Evolutionary conservation across 2,888 invertebrate species (phyloP).

Genomic region (Ophonus ardosiacus): DNA sequence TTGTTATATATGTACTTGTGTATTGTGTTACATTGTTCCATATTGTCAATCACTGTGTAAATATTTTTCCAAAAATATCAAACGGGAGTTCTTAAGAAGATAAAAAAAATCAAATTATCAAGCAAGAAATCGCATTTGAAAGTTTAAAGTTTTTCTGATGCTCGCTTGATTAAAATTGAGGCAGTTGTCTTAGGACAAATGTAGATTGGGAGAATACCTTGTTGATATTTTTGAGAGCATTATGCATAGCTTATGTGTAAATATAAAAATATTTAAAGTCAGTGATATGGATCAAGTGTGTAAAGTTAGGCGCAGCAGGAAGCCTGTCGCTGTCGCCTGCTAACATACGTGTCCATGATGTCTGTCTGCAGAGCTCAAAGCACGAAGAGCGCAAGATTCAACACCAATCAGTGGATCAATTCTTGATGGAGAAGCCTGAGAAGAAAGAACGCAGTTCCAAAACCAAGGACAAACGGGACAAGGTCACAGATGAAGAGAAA

Average conservation of each 20-base stretch:
- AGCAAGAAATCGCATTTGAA: too few relatives aligned
- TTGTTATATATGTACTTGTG: conserved; percentile 14
- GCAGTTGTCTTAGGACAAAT: too few relatives aligned
- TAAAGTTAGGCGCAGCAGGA: conserved; percentile 55
- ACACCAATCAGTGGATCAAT: conserved; percentile 71
- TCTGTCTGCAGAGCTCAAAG: conserved; percentile 76
- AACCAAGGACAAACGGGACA: conserved; percentile 79
- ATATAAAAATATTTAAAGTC: conserved; percentile 38
- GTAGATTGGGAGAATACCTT: background rate
- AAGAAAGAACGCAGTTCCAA: conserved; percentile 78
- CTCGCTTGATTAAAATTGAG: background rate
- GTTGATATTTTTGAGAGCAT: conserved; percentile 30
- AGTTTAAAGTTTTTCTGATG: background rate
- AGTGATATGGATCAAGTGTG: conserved; percentile 63
- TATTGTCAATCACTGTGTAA: conserved; percentile 48
- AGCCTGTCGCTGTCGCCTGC: conserved; percentile 46
- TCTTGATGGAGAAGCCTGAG: conserved; percentile 73
- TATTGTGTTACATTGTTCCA: conserved; percentile 31
- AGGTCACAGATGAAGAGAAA: conserved; percentile 87
- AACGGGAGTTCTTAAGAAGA: background rate
- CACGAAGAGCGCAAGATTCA: conserved; percentile 75
- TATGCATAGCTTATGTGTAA: conserved; percentile 5
- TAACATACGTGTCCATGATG: conserved; percentile 70
- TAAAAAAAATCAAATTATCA: too few relatives aligned
- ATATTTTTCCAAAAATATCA: conserved; percentile 48